phyloP scores from a whole-genome alignment of 53 echinoderm and acorn worm genomes.

The Echinarachnius parma region DNA sequence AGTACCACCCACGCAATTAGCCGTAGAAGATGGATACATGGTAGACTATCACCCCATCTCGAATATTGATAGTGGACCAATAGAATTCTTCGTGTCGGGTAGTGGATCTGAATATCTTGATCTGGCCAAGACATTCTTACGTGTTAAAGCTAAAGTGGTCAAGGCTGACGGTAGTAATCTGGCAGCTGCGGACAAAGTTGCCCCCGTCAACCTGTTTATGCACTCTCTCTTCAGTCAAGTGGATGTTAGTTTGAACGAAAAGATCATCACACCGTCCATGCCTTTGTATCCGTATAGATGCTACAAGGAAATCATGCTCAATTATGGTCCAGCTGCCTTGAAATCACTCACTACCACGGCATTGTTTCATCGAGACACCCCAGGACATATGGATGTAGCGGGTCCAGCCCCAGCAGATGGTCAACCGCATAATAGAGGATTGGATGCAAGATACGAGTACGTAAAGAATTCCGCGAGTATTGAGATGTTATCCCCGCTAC shows the following conservation, averaged over 20 bases:
- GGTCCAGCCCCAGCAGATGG: slow-evolving; percentile 1
- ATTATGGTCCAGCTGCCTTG: slow-evolving; percentile 12
- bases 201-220: slow-evolving; percentile 28
- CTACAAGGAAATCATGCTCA: slow-evolving; percentile 22
- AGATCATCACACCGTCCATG: slow-evolving; percentile 27
- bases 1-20: slow-evolving; percentile 39
- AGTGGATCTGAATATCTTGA: slow-evolving; percentile 51
- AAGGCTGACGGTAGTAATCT: slow-evolving; percentile 29
- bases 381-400: not conserved
- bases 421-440: slow-evolving; percentile 2
- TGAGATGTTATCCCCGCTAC: slow-evolving; percentile 31
- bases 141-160: slow-evolving; percentile 43
- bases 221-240: slow-evolving; percentile 47
- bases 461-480: not conserved
- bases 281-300: slow-evolving; percentile 37
- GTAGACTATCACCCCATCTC: slow-evolving; percentile 45
- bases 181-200: slow-evolving; percentile 30
- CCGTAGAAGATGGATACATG: slow-evolving; percentile 12
- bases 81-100: slow-evolving; percentile 40
- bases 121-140: slow-evolving; percentile 39
- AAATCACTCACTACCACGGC: not conserved
- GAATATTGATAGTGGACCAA: slow-evolving; percentile 21
- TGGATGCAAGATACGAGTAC: not conserved
- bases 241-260: slow-evolving; percentile 46
- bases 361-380: slow-evolving; percentile 3